Evolutionary conservation across 1,140 invertebrate genomes (phyloP), one percentile per base, ranked within the genome.

Genomic region (Dendroctonus ponderosae): DNA sequence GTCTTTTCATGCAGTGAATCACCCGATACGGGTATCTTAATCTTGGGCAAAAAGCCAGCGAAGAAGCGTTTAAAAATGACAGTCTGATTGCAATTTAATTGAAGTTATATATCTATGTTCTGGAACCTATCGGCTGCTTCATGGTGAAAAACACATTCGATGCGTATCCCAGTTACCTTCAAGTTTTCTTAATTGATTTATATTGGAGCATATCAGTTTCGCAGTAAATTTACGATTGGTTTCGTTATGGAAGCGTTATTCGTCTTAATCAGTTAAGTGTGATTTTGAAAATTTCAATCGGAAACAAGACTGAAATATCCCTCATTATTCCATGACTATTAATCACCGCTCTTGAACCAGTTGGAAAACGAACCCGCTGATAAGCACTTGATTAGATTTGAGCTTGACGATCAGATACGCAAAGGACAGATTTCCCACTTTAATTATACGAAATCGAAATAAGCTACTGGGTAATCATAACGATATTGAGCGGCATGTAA

Each of bases 381-480:
- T 52, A 12, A 51, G 37, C 54, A 14, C 53, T 41, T 57, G 62
- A 65, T 65, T 65, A 65, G 62, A 57, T 54, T n/a, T 37, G 53
- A 41, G 15, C 11, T 38, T 57, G 38, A 57, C 42, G 12, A 65
- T 57, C 43, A 56, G 54, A 65, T 65, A 65, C 39, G 26, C 38
- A 14, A n/a, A 65, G n/a, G 54, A 65, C 53, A 65, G 51, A 65
- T 65, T 52, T 26, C 44, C 42, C n/a, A 15, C 14, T 39, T 40
- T 65, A 65, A 65, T 65, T 65, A 65, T 65, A 65, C 38, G 43
- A 56, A 65, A 65, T 43, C 54, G 62, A 65, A 65, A 65, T 65
- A 57, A 65, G 62, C 62, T 65, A 65, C 62, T 57, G 62, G 62
- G 62, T 65, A 65, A 65, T 59, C 46, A 59, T 57, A 65, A 65